Percentiles rank a stretch among this genome's conserved stretches.
Conservation (phyloP, 2,888 invertebrate species). For the Ophion costatus region DNA sequence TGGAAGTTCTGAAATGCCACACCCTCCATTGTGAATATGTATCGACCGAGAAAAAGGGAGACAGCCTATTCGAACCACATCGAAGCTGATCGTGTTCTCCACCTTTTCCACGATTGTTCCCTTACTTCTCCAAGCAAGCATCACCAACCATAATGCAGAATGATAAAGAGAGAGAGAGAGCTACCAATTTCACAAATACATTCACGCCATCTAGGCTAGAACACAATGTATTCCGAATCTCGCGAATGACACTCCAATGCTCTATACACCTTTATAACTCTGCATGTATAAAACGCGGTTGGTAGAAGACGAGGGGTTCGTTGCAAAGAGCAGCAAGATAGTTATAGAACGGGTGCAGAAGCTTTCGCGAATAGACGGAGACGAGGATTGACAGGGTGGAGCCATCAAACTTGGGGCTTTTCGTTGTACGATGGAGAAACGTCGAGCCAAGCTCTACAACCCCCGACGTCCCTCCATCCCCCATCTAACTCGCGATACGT, state of each 20-base stretch:
- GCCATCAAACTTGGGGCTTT: slow-evolving; percentile 64
- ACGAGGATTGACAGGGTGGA: slow-evolving; percentile 59
- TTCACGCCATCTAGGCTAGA: slow-evolving; percentile 1
- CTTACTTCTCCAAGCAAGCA: slow-evolving; percentile 34
- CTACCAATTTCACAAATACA: slow-evolving; percentile 3
- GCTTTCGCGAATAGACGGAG: slow-evolving; percentile 49
- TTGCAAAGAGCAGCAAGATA: slow-evolving; percentile 34
- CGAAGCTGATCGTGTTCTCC: slow-evolving; percentile 59
- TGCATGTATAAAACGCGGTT: slow-evolving; percentile 30
- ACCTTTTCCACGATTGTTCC: slow-evolving; percentile 45
- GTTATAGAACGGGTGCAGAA: slow-evolving; percentile 23
- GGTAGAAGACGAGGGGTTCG: slow-evolving; percentile 48
- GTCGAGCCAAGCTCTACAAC: slow-evolving; percentile 64
- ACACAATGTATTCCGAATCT: slow-evolving; percentile 6
- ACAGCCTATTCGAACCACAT: slow-evolving; percentile 24
- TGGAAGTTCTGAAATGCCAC: slow-evolving; percentile 80
- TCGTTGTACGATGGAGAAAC: slow-evolving; percentile 58
- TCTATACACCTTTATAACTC: not conserved
- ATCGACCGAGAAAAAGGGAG: slow-evolving; percentile 76
- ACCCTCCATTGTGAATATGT: slow-evolving; percentile 81
- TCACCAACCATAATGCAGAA: not conserved
- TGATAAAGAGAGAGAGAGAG: not conserved
- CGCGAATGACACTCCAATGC: slow-evolving; percentile 1
- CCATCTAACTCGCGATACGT: slow-evolving; percentile 60
- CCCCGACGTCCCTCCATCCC: slow-evolving; percentile 9